phyloP scores from a whole-genome alignment of 2,113 vertebrate genomes.

The Hemichromis elongatus region DNA sequence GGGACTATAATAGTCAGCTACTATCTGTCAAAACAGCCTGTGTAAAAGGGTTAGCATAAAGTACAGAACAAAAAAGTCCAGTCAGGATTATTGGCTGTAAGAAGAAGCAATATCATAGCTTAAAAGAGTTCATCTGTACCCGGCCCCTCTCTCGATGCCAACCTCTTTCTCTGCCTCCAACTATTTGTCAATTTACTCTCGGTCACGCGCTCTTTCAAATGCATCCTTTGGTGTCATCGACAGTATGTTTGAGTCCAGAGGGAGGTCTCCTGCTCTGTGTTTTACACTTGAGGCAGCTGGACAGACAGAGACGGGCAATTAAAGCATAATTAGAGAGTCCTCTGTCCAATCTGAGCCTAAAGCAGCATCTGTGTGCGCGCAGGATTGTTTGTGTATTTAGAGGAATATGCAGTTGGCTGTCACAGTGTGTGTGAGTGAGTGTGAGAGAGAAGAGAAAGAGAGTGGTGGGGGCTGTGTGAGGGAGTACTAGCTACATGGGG shows the following conservation, averaged over 20 bases:
- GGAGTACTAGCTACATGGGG: constrained; percentile 43
- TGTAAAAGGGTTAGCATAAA: neutral
- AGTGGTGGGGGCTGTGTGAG: neutral
- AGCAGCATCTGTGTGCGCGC: constrained; percentile 15
- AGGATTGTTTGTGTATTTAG: constrained; percentile 9
- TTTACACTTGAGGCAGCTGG: constrained; percentile 68
- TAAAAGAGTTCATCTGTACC: constrained; percentile 2
- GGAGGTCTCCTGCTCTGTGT: constrained; percentile 41
- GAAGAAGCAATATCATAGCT: neutral
- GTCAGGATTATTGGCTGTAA: neutral
- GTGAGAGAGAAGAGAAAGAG: neutral
- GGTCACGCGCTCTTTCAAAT: neutral
- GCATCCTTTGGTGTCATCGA: constrained; percentile 11
- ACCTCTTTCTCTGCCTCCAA: neutral
- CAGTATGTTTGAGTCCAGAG: constrained; percentile 26
- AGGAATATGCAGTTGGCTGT: constrained; percentile 5
- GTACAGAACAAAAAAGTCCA: neutral
- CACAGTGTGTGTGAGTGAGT: neutral
- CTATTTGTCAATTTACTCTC: neutral
- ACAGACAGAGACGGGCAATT: constrained; percentile 67
- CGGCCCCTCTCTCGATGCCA: neutral
- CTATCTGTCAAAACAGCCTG: neutral
- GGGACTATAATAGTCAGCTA: neutral
- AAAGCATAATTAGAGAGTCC: constrained; percentile 68
- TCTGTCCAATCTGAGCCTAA: constrained; percentile 48